phyloP scores from a whole-genome alignment of 2,797 vertebrate genomes.

The Atherinosoma microstoma region DNA sequence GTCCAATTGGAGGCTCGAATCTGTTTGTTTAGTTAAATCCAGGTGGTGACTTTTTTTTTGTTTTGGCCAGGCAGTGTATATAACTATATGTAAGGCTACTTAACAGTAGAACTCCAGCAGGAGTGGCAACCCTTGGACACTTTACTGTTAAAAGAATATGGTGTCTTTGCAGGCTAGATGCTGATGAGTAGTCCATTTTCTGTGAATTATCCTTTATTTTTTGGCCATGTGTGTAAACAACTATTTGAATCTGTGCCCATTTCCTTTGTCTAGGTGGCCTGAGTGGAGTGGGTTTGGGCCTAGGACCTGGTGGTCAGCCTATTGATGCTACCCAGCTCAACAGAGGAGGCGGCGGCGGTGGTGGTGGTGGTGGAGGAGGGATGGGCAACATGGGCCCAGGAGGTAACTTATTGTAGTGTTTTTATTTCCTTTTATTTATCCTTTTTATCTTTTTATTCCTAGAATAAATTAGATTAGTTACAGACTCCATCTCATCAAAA shows the following conservation, averaged over 20 bases:
- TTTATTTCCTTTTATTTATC: background rate
- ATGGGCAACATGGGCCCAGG: conserved; percentile 95
- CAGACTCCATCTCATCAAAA: conserved; percentile 8
- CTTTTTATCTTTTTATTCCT: too few relatives aligned
- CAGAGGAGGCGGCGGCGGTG: conserved; percentile 88
- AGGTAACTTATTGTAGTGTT: conserved; percentile 68
- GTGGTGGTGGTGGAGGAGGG: conserved; percentile 75
- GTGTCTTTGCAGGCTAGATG: background rate
- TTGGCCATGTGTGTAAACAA: background rate
- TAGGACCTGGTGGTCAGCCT: conserved; percentile 96
- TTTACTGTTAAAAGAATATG: background rate
- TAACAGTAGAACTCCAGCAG: background rate
- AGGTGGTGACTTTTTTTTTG: too few relatives aligned
- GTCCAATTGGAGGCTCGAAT: too few relatives aligned
- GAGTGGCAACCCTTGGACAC: background rate
- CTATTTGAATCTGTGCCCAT: background rate
- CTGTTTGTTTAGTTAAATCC: too few relatives aligned
- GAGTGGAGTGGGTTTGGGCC: conserved; percentile 94
- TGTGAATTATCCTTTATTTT: background rate
- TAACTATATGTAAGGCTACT: background rate
- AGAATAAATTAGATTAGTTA: background rate
- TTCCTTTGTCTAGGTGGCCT: conserved; percentile 87
- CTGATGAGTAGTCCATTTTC: background rate
- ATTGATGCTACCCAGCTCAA: conserved; percentile 95
- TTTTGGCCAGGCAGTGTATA: too few relatives aligned